Evolutionary conservation across 2,113 vertebrate genomes (phyloP), one percentile per base, ranked within the genome.

Genomic region (Origma solitaria): DNA sequence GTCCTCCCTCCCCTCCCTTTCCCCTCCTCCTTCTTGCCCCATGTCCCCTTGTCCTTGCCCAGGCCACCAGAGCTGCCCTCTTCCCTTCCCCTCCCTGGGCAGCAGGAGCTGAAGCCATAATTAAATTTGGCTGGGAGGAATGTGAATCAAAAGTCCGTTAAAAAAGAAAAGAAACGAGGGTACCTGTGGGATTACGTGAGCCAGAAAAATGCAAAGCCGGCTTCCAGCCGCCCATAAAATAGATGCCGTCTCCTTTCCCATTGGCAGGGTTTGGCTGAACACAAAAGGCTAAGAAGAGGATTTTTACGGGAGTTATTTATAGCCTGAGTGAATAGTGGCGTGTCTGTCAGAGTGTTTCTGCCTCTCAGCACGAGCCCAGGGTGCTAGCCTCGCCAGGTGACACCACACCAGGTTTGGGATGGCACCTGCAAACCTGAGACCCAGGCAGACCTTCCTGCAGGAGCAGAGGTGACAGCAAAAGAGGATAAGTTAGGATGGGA

Each of bases 111-210:
- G 10, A 90, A 80, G 82, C 54, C 16, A 8, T 95, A 91, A 96
- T 97, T 97, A 94, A 94, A 95, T 77, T 82, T 91, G 84, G 82
- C 87, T 94, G 69, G 35, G 80, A 96, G 75, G 84, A 91, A 92
- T 31, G 22, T 69, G 90, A 96, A 97, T 95, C 94, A 93, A 95
- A 95, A 93, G 82, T 70, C 79, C 87, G 84, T 90, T 97, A 85
- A 90, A 83, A 88, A 80, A 89, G 87, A 81, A 90, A 94, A 88
- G 92, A 72, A 95, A 80, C 0, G 6, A 91, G 80, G 75, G 92
- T 94, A 95, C 92, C 94, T 97, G 91, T 70, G 94, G 91, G 94
- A 94, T 90, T 91, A 90, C 17, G 8, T 1, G 35, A 80, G 84
- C 84, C 86, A 88, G 78, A 89, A 93, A 94, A 90, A 95, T 75